Conservation (phyloP, 2,888 invertebrate genomes). For the Strigamia transsilvanica region DNA sequence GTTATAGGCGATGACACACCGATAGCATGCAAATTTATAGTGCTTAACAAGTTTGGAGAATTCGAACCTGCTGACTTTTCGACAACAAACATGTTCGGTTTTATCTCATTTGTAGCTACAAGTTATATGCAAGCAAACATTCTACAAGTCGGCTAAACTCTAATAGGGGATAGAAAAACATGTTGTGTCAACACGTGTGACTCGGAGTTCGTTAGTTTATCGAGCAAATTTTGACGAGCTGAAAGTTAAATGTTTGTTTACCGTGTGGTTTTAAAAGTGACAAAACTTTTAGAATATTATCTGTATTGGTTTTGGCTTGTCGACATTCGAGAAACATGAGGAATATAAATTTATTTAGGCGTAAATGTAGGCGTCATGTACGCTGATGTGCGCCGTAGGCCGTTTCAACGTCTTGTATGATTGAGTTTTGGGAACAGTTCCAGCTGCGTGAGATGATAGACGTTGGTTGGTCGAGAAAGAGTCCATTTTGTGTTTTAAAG, state of each 20-base stretch:
- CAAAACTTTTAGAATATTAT: neutral
- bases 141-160: too few species aligned
- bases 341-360: conserved; percentile 37
- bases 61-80: too few species aligned
- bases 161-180: too few species aligned
- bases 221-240: too few species aligned
- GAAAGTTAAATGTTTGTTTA: too few species aligned
- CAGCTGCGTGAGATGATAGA: conserved; percentile 44
- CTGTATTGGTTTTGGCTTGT: neutral
- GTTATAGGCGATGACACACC: neutral
- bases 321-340: neutral
- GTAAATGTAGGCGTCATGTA: conserved; percentile 22
- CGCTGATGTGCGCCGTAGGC: conserved; percentile 31
- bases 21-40: neutral
- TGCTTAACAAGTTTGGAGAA: too few species aligned
- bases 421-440: conserved; percentile 43
- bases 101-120: too few species aligned
- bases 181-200: too few species aligned
- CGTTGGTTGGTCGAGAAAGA: conserved; percentile 26
- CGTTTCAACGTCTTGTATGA: conserved; percentile 37
- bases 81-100: too few species aligned
- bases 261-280: neutral
- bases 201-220: too few species aligned
- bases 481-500: conserved; percentile 47
- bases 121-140: too few species aligned